Conservation (phyloP, 2,888 invertebrate genomes). For the Lymantria dispar region DNA sequence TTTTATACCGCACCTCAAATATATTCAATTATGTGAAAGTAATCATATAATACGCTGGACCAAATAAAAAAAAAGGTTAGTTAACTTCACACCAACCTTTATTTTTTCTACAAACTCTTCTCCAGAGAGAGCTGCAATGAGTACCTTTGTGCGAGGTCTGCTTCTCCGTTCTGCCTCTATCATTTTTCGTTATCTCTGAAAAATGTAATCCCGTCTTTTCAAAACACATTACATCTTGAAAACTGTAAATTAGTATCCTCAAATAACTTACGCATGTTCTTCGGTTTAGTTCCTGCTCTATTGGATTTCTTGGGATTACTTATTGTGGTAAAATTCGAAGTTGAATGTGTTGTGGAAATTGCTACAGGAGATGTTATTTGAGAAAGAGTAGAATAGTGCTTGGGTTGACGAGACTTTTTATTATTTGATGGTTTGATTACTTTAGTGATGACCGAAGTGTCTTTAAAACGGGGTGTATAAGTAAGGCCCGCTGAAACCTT, state of each 20-base stretch:
- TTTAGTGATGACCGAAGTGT: background rate
- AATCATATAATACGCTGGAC: no score
- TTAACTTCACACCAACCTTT: background rate
- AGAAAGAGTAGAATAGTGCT: background rate
- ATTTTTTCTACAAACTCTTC: background rate
- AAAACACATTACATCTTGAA: background rate
- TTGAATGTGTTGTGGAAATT: background rate
- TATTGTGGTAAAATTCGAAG: background rate
- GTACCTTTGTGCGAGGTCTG: background rate
- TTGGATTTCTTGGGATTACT: background rate
- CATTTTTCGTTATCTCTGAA: background rate
- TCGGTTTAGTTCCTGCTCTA: background rate
- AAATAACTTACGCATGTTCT: background rate
- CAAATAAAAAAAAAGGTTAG: no score
- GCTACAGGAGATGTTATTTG: background rate
- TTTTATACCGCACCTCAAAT: no score
- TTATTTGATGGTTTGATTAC: background rate
- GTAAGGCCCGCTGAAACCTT: background rate
- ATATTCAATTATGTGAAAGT: no score
- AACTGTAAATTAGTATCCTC: background rate
- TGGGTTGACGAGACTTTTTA: background rate
- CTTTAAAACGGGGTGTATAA: background rate
- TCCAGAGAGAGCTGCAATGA: background rate
- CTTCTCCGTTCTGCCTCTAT: background rate
- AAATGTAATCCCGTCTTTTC: background rate